These are phyloP conservation scores for Drosophila cardini DNA, from an alignment of 1,140 invertebrate genomes.

Conservation along the genomic window DNA sequence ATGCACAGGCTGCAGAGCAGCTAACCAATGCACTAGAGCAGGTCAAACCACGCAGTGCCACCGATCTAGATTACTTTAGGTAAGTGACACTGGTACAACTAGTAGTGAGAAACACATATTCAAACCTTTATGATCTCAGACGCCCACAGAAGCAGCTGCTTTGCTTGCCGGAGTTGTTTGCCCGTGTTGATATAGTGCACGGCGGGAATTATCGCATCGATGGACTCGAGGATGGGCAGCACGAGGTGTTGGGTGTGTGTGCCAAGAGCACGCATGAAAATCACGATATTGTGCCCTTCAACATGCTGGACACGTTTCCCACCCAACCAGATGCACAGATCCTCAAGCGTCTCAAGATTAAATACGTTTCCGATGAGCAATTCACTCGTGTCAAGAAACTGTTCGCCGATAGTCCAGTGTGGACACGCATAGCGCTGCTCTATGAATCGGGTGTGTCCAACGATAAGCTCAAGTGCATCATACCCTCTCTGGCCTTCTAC, in stretches of 20 bases:
- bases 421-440: constrained; percentile 91
- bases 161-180: constrained; percentile 91
- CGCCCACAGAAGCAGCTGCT: constrained; percentile 88
- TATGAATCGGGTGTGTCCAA: constrained; percentile 87
- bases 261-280: constrained; percentile 86
- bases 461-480: constrained; percentile 90
- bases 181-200: constrained; percentile 90
- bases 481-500: constrained; percentile 93
- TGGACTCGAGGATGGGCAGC: constrained; percentile 66
- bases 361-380: constrained; percentile 81
- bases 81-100: constrained; percentile 63
- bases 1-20: constrained; percentile 61
- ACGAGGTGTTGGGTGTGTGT: constrained; percentile 80
- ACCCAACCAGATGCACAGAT: constrained; percentile 68
- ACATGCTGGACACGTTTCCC: constrained; percentile 74
- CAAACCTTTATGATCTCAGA: constrained; percentile 61
- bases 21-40: constrained; percentile 87
- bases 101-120: neutral
- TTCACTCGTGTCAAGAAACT: constrained; percentile 82
- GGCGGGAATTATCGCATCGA: constrained; percentile 86
- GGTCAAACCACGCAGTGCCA: constrained; percentile 88
- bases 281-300: constrained; percentile 80
- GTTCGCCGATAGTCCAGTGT: constrained; percentile 93
- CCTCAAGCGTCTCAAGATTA: constrained; percentile 84
- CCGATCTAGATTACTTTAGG: constrained; percentile 87